Evolutionary conservation across 2,113 vertebrate species (phyloP), one percentile per base, ranked within the genome.

Genomic region (Ariopsis seemanni): DNA sequence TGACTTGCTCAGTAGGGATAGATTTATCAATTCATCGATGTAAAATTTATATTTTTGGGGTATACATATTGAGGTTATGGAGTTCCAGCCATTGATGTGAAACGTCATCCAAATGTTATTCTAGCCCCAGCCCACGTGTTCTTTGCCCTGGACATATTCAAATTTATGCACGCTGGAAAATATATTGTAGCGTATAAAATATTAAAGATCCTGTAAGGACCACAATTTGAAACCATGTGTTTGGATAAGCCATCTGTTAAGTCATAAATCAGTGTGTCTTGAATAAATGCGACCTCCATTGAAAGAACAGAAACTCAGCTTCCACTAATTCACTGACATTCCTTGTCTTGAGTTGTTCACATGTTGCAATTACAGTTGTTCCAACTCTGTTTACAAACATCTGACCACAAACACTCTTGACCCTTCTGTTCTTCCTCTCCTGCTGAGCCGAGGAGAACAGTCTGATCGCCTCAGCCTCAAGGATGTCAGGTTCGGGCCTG

Each of bases 401-500:
- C 8, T 67, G 74, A 58, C n/a, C 8, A 18, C 25, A 62, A 63
- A 58, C 79, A 11, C 69, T 75, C 18, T 18, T 22, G 57, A 62
- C 80, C 42, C 69, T 52, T 30, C 55, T 62, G 30, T 62, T 60
- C 4, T 8, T 48, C 48, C 20, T 50, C 27, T 88, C 72, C 69
- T 48, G 42, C 30, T 50, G 34, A 65, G 50, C n/a, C 14, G 58
- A 62, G 69, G 50, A 71, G 7, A 69, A 14, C 69, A 86, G 0
- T 67, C 55, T 88, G 57, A 42, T 78, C 5, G 27, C 57, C 9
- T 30, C 20, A 87, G 5, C 88, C 84, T 86, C 52, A 53, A 71
- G 34, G 75, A 75, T 42, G 77, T 82, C 58, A 69, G 87, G 69
- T 42, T 86, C 75, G 88, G 30, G 63, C 9, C 85, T 86, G 85